Evolutionary conservation across 2,797 vertebrate species (phyloP).

Genomic region (Hydrolagus colliei): DNA sequence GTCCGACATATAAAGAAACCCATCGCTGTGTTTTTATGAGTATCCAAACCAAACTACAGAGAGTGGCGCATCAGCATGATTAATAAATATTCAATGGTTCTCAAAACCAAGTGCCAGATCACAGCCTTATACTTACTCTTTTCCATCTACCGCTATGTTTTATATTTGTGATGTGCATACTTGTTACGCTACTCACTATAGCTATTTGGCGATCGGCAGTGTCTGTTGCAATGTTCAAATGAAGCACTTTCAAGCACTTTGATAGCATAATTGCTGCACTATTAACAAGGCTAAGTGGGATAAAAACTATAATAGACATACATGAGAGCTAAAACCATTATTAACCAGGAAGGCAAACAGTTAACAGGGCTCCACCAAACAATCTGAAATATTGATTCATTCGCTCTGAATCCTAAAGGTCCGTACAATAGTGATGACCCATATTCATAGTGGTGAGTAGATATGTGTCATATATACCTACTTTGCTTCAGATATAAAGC

Average conservation of each 20-base stretch:
- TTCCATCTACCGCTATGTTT: not conserved
- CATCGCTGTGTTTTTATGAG: too few species aligned
- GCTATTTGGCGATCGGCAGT: not conserved
- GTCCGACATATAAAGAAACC: too few species aligned
- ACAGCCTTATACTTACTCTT: not conserved
- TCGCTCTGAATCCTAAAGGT: not conserved
- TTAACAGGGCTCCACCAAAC: not conserved
- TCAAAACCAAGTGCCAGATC: not conserved
- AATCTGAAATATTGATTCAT: not conserved
- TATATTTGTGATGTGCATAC: not conserved
- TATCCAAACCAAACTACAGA: not conserved
- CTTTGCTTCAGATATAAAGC: too few species aligned
- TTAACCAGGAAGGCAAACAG: not conserved
- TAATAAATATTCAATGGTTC: not conserved
- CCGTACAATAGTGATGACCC: too few species aligned
- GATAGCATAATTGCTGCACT: not conserved
- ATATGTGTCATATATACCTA: not conserved
- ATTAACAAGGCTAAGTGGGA: not conserved
- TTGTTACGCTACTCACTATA: not conserved
- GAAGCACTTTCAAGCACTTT: not conserved
- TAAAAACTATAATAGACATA: not conserved
- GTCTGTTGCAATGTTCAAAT: not conserved
- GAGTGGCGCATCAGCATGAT: too few species aligned
- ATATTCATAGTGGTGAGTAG: not conserved
- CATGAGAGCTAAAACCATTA: not conserved